Percentiles rank a stretch among this genome's conserved stretches.
These are phyloP conservation scores for Micromys minutus DNA, from an alignment of 2,113 vertebrate species.

Conservation along the genomic window DNA sequence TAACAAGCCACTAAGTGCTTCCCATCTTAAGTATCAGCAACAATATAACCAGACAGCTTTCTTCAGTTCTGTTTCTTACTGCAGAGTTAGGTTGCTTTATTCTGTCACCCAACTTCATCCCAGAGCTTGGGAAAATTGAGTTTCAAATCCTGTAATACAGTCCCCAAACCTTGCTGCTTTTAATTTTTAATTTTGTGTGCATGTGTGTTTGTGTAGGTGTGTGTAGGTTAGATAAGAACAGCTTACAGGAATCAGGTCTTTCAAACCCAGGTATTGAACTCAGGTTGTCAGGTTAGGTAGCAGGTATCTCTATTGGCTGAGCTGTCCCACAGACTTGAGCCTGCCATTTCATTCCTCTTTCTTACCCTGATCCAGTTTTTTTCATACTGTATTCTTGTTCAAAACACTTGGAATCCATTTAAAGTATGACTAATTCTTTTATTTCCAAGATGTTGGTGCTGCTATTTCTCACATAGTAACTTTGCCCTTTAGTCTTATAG, in stretches of 20 bases:
- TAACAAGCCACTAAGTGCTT: not conserved
- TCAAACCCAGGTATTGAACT: not conserved
- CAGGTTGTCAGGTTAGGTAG: not conserved
- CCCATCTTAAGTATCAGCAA: not conserved
- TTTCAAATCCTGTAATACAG: not conserved
- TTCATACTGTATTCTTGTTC: not conserved
- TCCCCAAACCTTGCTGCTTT: not conserved
- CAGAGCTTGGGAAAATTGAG: constrained; percentile 19
- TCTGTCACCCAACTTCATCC: constrained; percentile 1
- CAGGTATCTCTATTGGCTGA: not conserved
- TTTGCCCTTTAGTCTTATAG: constrained; percentile 17
- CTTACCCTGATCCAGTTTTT: constrained; percentile 45
- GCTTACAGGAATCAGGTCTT: not conserved
- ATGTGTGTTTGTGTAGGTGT: too few species aligned
- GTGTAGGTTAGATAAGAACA: not conserved
- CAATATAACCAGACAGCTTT: not conserved
- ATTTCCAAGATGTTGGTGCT: constrained; percentile 11
- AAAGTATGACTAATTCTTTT: constrained; percentile 36
- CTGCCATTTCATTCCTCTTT: constrained; percentile 33
- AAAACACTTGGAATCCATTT: constrained; percentile 27
- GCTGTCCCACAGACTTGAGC: not conserved
- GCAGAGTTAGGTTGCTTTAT: not conserved
- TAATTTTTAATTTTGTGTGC: not conserved
- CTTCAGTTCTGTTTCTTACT: not conserved
- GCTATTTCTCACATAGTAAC: not conserved